These are phyloP conservation scores for Archivesica marissinica DNA, from an alignment of 1,140 invertebrate species.

Conservation along the genomic window DNA sequence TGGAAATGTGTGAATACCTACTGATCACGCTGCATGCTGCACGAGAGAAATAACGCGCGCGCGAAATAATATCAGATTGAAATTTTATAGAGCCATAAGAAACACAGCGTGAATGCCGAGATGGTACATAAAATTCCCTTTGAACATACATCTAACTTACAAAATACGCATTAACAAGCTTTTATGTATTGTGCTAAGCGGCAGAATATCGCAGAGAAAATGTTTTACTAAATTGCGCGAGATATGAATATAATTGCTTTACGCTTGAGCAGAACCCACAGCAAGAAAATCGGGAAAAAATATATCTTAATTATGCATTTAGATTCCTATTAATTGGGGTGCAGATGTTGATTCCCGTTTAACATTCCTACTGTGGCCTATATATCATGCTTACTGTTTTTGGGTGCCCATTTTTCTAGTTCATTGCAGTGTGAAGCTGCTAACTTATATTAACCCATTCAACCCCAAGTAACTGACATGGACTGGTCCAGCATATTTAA, in stretches of 20 bases:
- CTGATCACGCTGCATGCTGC: not conserved
- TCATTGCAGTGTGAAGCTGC: too few species aligned
- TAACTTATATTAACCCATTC: too few species aligned
- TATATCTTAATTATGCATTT: slow-evolving; percentile 39
- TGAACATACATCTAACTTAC: slow-evolving; percentile 29
- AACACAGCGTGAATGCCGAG: not conserved
- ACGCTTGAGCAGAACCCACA: not conserved
- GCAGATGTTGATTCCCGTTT: slow-evolving; percentile 18
- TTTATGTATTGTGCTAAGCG: slow-evolving; percentile 37
- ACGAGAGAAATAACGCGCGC: not conserved
- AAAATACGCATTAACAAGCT: slow-evolving; percentile 29
- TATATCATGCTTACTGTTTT: not conserved
- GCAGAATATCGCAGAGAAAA: slow-evolving; percentile 2
- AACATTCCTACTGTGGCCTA: not conserved
- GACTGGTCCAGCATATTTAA: too few species aligned
- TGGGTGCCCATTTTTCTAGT: not conserved
- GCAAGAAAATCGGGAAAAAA: slow-evolving; percentile 7
- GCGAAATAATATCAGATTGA: slow-evolving; percentile 44
- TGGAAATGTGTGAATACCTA: slow-evolving; percentile 33
- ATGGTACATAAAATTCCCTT: slow-evolving; percentile 48
- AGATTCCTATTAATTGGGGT: slow-evolving; percentile 37
- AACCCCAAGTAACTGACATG: too few species aligned
- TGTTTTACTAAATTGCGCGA: slow-evolving; percentile 28
- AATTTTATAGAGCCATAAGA: slow-evolving; percentile 51
- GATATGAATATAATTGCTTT: slow-evolving; percentile 50